phyloP scores from a whole-genome alignment of 1,140 invertebrate genomes.

The Nasonia giraulti region DNA sequence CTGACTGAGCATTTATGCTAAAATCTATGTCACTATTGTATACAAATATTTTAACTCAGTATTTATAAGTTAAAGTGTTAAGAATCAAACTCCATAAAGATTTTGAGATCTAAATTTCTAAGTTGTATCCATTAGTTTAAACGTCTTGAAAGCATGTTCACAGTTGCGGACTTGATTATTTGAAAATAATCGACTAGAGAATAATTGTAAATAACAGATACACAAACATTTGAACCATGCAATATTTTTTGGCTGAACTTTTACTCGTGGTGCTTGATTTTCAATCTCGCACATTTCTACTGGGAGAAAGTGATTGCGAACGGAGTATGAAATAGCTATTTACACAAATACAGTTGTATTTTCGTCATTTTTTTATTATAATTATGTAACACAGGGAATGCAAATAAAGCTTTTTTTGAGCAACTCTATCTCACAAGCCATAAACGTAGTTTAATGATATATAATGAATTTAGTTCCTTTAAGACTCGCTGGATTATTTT shows the following conservation, averaged over 20 bases:
- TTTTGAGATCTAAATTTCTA: not conserved
- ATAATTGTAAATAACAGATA: constrained; percentile 22
- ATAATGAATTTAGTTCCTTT: not conserved
- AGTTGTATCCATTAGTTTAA: not conserved
- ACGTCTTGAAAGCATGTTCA: not conserved
- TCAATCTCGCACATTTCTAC: not conserved
- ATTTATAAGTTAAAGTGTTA: constrained; percentile 8
- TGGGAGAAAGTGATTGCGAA: not conserved
- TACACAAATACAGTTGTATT: constrained; percentile 7
- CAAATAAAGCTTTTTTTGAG: constrained; percentile 40
- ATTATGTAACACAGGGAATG: constrained; percentile 17
- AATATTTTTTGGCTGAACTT: not conserved
- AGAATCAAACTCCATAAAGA: not conserved
- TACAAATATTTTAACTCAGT: constrained; percentile 14
- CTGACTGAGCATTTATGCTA: not conserved
- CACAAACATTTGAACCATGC: not conserved
- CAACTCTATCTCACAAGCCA: not conserved
- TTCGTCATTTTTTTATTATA: constrained; percentile 30
- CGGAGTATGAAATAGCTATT: not conserved
- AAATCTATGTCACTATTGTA: not conserved
- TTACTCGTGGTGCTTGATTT: not conserved
- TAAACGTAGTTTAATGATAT: not conserved
- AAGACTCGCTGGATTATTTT: too few species aligned
- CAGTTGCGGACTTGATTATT: not conserved
- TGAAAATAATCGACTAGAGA: constrained; percentile 11